These are phyloP conservation scores for Falco rusticolus DNA, from an alignment of 2,797 vertebrate species.

Conservation along the genomic window DNA sequence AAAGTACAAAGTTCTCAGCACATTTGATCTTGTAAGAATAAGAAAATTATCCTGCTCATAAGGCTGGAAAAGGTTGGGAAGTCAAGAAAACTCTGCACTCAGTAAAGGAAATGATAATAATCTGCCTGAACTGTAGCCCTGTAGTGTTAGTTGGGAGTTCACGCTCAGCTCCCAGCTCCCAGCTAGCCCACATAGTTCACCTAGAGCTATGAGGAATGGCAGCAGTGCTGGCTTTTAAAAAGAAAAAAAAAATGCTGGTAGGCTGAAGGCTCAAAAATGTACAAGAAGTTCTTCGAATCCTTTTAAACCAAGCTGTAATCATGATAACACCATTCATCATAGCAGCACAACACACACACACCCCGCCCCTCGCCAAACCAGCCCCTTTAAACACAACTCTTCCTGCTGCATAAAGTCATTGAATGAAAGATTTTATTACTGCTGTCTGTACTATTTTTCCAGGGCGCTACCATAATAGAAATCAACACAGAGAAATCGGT, in stretches of 20 bases:
- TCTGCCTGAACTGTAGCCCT: neutral
- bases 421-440: constrained; percentile 17
- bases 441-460: constrained; percentile 26
- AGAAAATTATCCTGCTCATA: neutral
- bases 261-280: neutral
- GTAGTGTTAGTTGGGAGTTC: neutral
- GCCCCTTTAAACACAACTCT: neutral
- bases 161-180: neutral
- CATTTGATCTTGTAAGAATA: neutral
- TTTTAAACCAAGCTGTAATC: constrained; percentile 22
- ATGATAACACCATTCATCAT: constrained; percentile 41
- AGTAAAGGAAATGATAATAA: constrained; percentile 25
- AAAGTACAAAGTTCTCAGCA: neutral
- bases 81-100: neutral
- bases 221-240: neutral
- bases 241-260: neutral
- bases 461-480: constrained; percentile 40
- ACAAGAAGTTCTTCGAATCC: neutral
- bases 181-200: constrained; percentile 13
- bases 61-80: neutral
- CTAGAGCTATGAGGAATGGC: neutral
- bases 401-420: constrained; percentile 15
- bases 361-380: neutral
- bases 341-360: neutral
- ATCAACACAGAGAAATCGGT: constrained; percentile 32